Evolutionary conservation across 2,888 invertebrate genomes (phyloP).

Genomic region (Scaeva pyrastri): DNA sequence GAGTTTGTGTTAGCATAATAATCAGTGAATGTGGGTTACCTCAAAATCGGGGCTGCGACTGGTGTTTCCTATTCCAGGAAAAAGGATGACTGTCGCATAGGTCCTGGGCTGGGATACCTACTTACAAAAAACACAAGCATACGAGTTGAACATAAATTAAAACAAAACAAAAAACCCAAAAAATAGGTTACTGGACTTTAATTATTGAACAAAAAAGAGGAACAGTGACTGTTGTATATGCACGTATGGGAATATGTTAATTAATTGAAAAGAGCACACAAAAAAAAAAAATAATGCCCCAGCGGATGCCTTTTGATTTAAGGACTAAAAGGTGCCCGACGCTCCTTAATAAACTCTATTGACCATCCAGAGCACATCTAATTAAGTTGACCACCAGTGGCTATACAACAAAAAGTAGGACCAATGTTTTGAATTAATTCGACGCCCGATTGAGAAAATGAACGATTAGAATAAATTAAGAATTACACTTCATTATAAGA

Average conservation of each 20-base stretch:
- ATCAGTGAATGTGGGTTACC: constrained; percentile 64
- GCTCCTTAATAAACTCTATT: too few species aligned
- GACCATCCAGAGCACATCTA: constrained; percentile 26
- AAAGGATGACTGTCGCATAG: constrained; percentile 53
- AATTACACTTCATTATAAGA: constrained; percentile 65
- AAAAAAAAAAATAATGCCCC: constrained; percentile 18
- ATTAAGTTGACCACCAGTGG: constrained; percentile 39
- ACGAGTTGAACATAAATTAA: neutral
- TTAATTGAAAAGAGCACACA: constrained; percentile 44
- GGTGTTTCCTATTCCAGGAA: constrained; percentile 45
- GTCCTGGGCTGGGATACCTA: neutral
- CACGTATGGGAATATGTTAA: constrained; percentile 47
- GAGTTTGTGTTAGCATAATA: constrained; percentile 23
- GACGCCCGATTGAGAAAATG: constrained; percentile 49
- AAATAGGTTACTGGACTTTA: constrained; percentile 71
- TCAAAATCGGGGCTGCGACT: constrained; percentile 46
- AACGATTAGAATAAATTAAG: constrained; percentile 66
- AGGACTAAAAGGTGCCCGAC: neutral
- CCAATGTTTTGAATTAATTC: constrained; percentile 62
- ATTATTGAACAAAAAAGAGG: constrained; percentile 23
- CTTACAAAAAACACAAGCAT: neutral
- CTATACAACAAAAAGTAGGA: constrained; percentile 1
- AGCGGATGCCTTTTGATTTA: neutral
- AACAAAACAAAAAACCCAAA: neutral
- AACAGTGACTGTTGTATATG: neutral